Conservation (phyloP, 2,888 invertebrate species). For the Minunthozetes semirufus region DNA sequence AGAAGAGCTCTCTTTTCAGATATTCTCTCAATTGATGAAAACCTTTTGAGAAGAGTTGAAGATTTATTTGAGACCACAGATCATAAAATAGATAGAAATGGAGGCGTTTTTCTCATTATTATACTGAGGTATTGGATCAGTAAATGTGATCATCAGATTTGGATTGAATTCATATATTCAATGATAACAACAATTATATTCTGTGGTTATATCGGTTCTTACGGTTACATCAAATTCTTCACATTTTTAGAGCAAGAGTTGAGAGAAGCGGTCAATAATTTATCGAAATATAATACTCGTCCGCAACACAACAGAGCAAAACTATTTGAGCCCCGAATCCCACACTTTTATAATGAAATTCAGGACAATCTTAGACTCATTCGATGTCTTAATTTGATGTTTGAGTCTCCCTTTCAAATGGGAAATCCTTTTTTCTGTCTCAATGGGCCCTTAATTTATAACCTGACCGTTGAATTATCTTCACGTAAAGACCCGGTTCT, state of each 20-base stretch:
- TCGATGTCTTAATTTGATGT: background rate
- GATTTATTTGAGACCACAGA: background rate
- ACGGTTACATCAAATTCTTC: background rate
- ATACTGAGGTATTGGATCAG: constrained; percentile 5
- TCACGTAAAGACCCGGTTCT: constrained; percentile 38
- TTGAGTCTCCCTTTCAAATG: constrained; percentile 4
- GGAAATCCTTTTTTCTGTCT: constrained; percentile 25
- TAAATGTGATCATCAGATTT: constrained; percentile 27
- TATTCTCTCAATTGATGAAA: constrained; percentile 1
- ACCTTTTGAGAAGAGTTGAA: background rate
- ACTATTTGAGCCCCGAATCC: constrained; percentile 31
- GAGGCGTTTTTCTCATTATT: constrained; percentile 3
- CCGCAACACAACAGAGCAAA: constrained; percentile 8
- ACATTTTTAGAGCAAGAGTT: background rate
- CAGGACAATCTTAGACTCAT: constrained; percentile 15
- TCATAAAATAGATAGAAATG: background rate
- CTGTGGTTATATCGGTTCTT: constrained; percentile 9
- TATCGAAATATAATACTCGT: background rate
- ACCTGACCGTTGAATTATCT: constrained; percentile 39
- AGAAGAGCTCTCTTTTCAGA: background rate
- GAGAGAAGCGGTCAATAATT: background rate
- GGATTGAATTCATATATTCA: constrained; percentile 34
- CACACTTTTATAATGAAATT: constrained; percentile 33
- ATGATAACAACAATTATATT: constrained; percentile 8
- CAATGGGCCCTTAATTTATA: constrained; percentile 40